Evolutionary conservation across 1,140 invertebrate genomes (phyloP).

Genomic region (Nephotettix cincticeps): DNA sequence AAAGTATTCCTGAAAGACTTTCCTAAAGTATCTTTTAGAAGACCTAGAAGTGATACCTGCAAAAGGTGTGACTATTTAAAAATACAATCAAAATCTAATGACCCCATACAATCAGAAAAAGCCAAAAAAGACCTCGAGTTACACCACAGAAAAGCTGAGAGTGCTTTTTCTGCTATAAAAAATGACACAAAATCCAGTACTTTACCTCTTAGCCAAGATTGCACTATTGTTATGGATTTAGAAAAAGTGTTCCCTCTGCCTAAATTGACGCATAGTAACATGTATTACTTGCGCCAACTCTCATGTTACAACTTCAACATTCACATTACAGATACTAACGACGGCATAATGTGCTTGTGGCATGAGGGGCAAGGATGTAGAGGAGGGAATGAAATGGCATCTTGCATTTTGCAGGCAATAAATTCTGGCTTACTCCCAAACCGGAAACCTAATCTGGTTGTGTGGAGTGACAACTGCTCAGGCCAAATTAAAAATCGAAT

Average conservation of each 20-base stretch:
- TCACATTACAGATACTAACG: conserved; percentile 29
- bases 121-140: conserved; percentile 19
- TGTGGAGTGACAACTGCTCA: conserved; percentile 37
- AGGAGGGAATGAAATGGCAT: conserved; percentile 31
- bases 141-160: conserved; percentile 30
- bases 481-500: conserved; percentile 38
- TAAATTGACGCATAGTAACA: conserved; percentile 35
- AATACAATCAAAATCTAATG: conserved; percentile 1
- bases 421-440: conserved; percentile 2
- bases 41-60: conserved; percentile 7
- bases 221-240: conserved; percentile 17
- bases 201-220: neutral
- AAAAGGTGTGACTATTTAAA: conserved; percentile 22
- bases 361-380: conserved; percentile 32
- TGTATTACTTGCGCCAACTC: conserved; percentile 37
- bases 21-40: neutral
- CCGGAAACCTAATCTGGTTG: conserved; percentile 22
- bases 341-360: conserved; percentile 35
- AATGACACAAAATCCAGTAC: conserved; percentile 5
- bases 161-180: conserved; percentile 28
- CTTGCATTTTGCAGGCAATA: conserved; percentile 24
- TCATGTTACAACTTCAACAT: conserved; percentile 34
- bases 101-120: neutral
- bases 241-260: conserved; percentile 35
- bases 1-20: conserved; percentile 25